These are phyloP conservation scores for Chelon labrosus DNA, from an alignment of 2,797 vertebrate genomes.

Conservation along the genomic window DNA sequence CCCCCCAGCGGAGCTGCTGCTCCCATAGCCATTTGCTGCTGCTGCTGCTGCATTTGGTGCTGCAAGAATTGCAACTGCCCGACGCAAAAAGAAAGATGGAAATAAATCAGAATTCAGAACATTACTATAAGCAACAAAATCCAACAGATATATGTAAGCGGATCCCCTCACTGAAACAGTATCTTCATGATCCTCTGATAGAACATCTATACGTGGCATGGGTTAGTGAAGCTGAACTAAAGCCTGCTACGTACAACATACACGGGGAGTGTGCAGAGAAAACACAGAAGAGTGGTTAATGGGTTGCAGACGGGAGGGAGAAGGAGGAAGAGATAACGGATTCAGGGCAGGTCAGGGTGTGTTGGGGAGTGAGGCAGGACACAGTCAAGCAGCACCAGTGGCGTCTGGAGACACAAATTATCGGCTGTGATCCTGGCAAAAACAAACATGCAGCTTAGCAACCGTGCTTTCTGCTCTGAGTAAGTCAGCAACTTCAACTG, in stretches of 20 bases:
- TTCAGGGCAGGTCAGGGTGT: constrained; percentile 36
- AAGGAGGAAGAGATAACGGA: constrained; percentile 46
- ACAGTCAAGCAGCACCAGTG: constrained; percentile 92
- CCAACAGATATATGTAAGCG: constrained; percentile 7
- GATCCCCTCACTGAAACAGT: constrained; percentile 16
- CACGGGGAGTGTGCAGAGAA: constrained; percentile 63
- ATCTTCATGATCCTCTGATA: constrained; percentile 1
- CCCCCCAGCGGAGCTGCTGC: constrained; percentile 87
- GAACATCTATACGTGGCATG: constrained; percentile 17
- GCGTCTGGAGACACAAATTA: constrained; percentile 69
- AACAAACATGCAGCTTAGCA: constrained; percentile 75
- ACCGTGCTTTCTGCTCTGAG: constrained; percentile 72
- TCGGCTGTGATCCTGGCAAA: constrained; percentile 55
- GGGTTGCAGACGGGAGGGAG: constrained; percentile 67
- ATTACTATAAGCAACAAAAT: constrained; percentile 11
- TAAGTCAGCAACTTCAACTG: constrained; percentile 90
- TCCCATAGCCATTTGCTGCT: constrained; percentile 96
- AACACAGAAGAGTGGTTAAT: constrained; percentile 73
- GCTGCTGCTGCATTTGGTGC: constrained; percentile 94
- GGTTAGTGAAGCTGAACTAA: constrained; percentile 77
- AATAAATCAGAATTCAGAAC: constrained; percentile 34
- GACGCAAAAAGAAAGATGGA: constrained; percentile 39
- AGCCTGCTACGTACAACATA: constrained; percentile 55
- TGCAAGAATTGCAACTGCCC: constrained; percentile 96
- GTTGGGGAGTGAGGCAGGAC: constrained; percentile 70